A percentile compares a stretch with the other conserved stretches of the same genome.
These are phyloP conservation scores for Melanocharis versteri DNA, from an alignment of 2,113 vertebrate genomes.

Conservation along the genomic window DNA sequence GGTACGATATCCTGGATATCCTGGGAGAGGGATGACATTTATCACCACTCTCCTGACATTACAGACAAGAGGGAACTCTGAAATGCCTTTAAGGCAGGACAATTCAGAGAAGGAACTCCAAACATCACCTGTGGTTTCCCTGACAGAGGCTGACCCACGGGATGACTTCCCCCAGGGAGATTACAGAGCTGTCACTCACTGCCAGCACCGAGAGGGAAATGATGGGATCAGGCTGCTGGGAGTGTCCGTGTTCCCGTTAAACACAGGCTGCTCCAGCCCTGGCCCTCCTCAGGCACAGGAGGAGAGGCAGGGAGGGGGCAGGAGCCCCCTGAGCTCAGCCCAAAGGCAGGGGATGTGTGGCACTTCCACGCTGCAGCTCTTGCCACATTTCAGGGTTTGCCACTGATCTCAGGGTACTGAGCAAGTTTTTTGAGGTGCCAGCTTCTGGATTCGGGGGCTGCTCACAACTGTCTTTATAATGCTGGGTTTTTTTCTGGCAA, in stretches of 20 bases:
- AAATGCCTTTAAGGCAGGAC: neutral
- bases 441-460: neutral
- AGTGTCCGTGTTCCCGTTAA: neutral
- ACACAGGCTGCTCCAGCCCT: neutral
- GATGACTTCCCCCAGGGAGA: neutral
- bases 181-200: neutral
- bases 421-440: neutral
- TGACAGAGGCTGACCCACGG: neutral
- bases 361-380: fast-evolving
- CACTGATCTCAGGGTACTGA: neutral
- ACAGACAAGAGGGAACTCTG: neutral
- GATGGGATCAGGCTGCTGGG: neutral
- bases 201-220: neutral
- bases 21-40: neutral
- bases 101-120: neutral
- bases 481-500: neutral
- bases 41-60: neutral
- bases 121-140: neutral
- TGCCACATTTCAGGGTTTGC: neutral
- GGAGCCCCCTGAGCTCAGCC: neutral
- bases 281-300: neutral
- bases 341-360: neutral
- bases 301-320: neutral
- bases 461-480: neutral
- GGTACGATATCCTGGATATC: neutral